These are phyloP conservation scores for Theristicus caerulescens DNA, from an alignment of 2,113 vertebrate species.

Conservation along the genomic window DNA sequence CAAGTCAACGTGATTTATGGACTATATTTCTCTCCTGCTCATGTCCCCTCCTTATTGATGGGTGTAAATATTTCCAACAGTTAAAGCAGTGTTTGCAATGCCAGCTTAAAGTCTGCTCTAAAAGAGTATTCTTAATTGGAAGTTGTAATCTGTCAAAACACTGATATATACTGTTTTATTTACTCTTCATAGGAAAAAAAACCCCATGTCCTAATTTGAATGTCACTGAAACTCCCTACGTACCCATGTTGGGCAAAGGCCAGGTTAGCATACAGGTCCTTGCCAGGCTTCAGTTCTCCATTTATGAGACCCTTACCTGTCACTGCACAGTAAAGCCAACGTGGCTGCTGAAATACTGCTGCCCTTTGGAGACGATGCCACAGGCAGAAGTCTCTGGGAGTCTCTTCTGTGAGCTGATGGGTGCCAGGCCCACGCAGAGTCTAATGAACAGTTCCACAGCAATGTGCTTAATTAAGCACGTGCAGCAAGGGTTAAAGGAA, in stretches of 20 bases:
- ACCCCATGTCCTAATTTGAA: background rate
- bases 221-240: background rate
- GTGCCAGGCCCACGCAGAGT: background rate
- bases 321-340: background rate
- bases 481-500: background rate
- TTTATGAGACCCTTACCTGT: background rate
- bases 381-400: background rate
- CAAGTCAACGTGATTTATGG: background rate
- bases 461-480: background rate
- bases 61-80: background rate
- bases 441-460: background rate
- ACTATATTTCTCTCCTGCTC: background rate
- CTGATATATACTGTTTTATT: too few relatives aligned
- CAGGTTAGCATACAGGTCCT: background rate
- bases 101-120: background rate
- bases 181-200: background rate
- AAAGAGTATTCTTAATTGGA: background rate
- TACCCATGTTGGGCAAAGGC: background rate
- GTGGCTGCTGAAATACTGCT: background rate
- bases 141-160: background rate
- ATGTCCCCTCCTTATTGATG: background rate
- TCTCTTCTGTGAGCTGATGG: background rate
- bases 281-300: background rate
- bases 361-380: background rate
- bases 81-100: background rate